Conservation (phyloP, 2,888 invertebrate species). For the Rosalia funebris region DNA sequence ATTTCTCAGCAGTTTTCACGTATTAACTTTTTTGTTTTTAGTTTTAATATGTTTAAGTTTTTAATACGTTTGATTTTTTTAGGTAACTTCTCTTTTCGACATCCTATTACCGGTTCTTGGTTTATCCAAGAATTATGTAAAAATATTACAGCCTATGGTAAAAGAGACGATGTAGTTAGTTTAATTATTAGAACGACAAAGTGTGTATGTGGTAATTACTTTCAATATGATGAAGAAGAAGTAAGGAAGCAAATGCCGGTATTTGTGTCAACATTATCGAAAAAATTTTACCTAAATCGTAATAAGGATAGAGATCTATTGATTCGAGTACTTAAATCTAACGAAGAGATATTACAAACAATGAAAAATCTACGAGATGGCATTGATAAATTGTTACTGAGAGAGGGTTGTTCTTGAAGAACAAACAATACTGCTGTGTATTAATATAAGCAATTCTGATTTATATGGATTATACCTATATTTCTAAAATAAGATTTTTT, state of each 20-base stretch:
- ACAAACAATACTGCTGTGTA: too few relatives aligned
- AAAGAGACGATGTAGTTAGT: conserved; percentile 57
- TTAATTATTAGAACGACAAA: conserved; percentile 56
- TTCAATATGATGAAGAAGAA: conserved; percentile 21
- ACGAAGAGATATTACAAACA: conserved; percentile 19
- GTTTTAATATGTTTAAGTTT: too few relatives aligned
- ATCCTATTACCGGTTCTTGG: conserved; percentile 54
- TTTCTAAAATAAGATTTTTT: too few relatives aligned
- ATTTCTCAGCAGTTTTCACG: too few relatives aligned
- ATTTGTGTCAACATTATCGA: conserved; percentile 55
- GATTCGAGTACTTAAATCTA: conserved; percentile 20
- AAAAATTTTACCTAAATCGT: conserved; percentile 56
- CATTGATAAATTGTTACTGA: conserved; percentile 6
- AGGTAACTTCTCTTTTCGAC: conserved; percentile 52
- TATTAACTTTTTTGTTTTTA: too few relatives aligned
- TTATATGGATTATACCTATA: too few relatives aligned
- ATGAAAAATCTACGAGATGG: conserved; percentile 18
- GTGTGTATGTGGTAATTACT: conserved; percentile 56
- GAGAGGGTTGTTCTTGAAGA: conserved; percentile 8
- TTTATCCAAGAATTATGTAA: conserved; percentile 60
- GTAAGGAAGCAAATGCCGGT: conserved; percentile 56
- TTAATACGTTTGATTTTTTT: too few relatives aligned
- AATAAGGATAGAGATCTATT: conserved; percentile 53
- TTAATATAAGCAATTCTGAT: too few relatives aligned
- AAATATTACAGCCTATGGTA: conserved; percentile 54